Percentiles rank a stretch among this genome's conserved stretches.
Conservation (phyloP, 1,140 invertebrate species). For the Lethrus apterus region DNA sequence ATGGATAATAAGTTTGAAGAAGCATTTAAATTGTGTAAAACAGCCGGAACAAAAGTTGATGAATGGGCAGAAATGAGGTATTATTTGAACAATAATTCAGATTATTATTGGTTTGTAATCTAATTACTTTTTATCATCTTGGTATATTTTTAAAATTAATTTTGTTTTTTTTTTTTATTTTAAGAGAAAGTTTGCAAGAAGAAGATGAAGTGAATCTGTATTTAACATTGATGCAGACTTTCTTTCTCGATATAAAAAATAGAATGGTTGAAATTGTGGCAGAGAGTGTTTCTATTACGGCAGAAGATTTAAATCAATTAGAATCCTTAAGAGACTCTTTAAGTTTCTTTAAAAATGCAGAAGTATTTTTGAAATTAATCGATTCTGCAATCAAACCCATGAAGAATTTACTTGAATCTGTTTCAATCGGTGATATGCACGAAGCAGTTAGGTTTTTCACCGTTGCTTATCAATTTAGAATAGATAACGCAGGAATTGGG, state of each 20-base stretch:
- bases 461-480: constrained; percentile 32
- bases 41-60: constrained; percentile 2
- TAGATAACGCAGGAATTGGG: constrained; percentile 29
- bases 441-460: constrained; percentile 36
- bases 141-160: too few relatives aligned
- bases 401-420: constrained; percentile 29
- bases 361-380: constrained; percentile 28
- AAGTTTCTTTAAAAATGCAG: constrained; percentile 24
- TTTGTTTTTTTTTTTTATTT: constrained; percentile 9
- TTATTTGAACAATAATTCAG: background rate
- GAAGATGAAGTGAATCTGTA: constrained; percentile 21
- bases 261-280: constrained; percentile 18
- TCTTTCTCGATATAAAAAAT: constrained; percentile 21
- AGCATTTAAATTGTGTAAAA: constrained; percentile 24
- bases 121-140: background rate
- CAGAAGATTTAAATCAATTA: constrained; percentile 25
- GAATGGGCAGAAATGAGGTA: constrained; percentile 20
- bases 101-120: background rate
- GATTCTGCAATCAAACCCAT: constrained; percentile 24
- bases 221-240: constrained; percentile 18
- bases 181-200: constrained; percentile 18
- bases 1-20: constrained; percentile 12
- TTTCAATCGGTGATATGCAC: constrained; percentile 32
- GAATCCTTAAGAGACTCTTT: constrained; percentile 20
- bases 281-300: constrained; percentile 11